A percentile compares a stretch with the other conserved stretches of the same genome.
phyloP scores from a whole-genome alignment of 2,113 vertebrate genomes.

The Phyllopteryx taeniolatus region DNA sequence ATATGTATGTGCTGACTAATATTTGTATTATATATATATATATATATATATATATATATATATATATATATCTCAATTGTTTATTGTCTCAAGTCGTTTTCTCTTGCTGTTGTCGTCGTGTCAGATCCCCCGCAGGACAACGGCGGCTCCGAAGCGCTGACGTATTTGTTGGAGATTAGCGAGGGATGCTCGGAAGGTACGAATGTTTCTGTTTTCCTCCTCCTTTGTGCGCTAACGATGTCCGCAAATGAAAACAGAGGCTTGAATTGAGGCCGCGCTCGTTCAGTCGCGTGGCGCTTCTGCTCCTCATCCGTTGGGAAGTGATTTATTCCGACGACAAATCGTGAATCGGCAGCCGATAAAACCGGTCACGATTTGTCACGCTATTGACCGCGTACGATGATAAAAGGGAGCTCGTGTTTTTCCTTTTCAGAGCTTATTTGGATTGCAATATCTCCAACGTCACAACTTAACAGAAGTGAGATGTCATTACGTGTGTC shows the following conservation, averaged over 20 bases:
- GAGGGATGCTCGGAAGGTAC: constrained; percentile 90
- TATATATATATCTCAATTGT: no score
- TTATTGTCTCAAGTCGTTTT: background rate
- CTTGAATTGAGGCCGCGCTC: background rate
- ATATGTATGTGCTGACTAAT: no score
- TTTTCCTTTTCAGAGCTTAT: no score
- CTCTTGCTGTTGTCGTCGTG: background rate
- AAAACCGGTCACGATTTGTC: no score
- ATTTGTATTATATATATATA: no score
- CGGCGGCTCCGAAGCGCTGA: constrained; percentile 90
- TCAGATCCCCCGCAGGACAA: constrained; percentile 92
- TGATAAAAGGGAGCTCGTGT: no score
- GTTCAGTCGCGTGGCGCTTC: background rate
- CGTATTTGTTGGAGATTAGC: constrained; percentile 89
- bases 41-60: no score
- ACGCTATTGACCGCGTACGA: no score
- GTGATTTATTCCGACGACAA: no score
- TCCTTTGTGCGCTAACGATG: background rate
- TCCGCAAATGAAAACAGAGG: background rate
- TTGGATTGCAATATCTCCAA: background rate
- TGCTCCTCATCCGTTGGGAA: no score
- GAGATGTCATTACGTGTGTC: background rate
- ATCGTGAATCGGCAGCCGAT: no score
- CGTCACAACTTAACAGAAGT: fast-evolving
- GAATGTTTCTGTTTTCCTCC: background rate